Conservation (phyloP, 2,113 vertebrate genomes). For the Eurystomus gularis region DNA sequence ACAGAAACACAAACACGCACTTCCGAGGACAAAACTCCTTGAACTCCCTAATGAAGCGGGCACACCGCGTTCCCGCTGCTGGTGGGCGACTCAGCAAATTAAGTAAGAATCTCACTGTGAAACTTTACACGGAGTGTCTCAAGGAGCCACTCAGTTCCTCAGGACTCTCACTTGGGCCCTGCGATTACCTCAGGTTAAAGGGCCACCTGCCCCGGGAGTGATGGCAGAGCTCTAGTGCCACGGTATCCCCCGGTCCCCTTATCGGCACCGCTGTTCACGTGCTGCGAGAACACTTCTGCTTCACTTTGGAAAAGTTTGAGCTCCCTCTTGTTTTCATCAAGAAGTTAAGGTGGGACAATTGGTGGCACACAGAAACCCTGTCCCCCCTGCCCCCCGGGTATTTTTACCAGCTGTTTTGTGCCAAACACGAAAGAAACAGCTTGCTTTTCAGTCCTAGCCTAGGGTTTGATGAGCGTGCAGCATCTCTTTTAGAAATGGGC, state of each 20-base stretch:
- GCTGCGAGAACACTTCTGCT: not conserved
- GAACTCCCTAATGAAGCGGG: not conserved
- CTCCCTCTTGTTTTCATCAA: not conserved
- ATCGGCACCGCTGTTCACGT: not conserved
- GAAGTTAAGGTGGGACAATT: not conserved
- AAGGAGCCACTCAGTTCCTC: not conserved
- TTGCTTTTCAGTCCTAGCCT: not conserved
- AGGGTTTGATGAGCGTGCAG: not conserved
- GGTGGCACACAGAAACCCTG: not conserved
- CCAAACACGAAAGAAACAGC: not conserved
- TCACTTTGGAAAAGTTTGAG: not conserved
- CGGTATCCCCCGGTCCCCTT: not conserved
- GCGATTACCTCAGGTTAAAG: not conserved
- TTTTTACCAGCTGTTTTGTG: constrained; percentile 10
- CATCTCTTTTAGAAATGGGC: constrained; percentile 63
- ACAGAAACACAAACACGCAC: not conserved
- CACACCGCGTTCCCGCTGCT: not conserved
- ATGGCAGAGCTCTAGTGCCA: not conserved
- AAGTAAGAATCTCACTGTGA: not conserved
- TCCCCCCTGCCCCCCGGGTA: not conserved
- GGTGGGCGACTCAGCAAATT: constrained; percentile 1
- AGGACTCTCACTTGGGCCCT: not conserved
- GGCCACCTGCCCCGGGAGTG: constrained; percentile 14
- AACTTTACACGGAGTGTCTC: not conserved
- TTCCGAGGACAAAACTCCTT: not conserved